Conservation (phyloP, 2,888 invertebrate species). For the Gymnocheta viridis region DNA sequence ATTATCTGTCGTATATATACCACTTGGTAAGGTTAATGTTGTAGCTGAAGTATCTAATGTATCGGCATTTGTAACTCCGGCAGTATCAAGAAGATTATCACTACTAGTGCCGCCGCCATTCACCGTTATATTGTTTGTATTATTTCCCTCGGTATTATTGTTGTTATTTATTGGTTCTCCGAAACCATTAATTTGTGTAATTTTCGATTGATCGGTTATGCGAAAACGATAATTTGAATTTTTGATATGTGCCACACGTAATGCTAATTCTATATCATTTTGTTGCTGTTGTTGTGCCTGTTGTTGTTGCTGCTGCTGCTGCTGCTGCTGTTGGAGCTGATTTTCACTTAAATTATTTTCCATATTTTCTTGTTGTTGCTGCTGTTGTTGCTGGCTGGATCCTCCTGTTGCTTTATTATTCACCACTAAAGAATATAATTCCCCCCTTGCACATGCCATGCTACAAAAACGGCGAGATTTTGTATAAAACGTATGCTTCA, state of each 20-base stretch:
- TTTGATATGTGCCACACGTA: slow-evolving; percentile 80
- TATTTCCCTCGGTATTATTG: slow-evolving; percentile 42
- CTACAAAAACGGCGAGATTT: slow-evolving; percentile 92
- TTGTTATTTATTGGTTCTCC: slow-evolving; percentile 76
- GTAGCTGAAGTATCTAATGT: slow-evolving; percentile 70
- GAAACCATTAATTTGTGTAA: slow-evolving; percentile 80
- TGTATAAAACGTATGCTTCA: slow-evolving; percentile 93
- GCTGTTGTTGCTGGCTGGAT: slow-evolving; percentile 62
- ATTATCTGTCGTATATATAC: slow-evolving; percentile 54
- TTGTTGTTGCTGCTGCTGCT: slow-evolving; percentile 58
- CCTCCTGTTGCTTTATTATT: slow-evolving; percentile 75
- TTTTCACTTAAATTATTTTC: slow-evolving; percentile 61
- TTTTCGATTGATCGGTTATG: slow-evolving; percentile 80
- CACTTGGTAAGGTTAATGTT: slow-evolving; percentile 43
- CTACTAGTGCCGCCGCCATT: slow-evolving; percentile 55
- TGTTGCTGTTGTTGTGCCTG: slow-evolving; percentile 68
- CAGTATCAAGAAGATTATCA: background rate
- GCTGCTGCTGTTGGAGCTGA: slow-evolving; percentile 52
- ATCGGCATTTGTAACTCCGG: slow-evolving; percentile 29
- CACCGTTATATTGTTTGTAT: slow-evolving; percentile 46
- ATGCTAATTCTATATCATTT: slow-evolving; percentile 80
- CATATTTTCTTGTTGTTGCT: slow-evolving; percentile 58
- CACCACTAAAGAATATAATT: slow-evolving; percentile 80
- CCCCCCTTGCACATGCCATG: slow-evolving; percentile 88
- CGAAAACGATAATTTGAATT: slow-evolving; percentile 82